Base-by-base conservation (phyloP, 1,140 invertebrate species). In the Drosophila parabipectinata region DNA sequence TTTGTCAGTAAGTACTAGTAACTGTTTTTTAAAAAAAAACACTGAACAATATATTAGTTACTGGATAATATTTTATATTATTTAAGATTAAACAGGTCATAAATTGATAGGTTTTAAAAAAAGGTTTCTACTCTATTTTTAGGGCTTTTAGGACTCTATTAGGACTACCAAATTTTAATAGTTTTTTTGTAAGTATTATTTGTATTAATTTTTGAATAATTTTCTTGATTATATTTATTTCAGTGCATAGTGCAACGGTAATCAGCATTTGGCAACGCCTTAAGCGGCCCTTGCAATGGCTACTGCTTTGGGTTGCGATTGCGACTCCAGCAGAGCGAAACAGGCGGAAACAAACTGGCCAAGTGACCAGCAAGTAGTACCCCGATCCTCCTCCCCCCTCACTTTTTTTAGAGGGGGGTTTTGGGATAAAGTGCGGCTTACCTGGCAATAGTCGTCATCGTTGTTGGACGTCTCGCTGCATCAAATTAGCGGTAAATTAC, bases 401-500 rank as follows among this genome's bases (percentile, higher is more conserved):
- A 18, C 18, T 12, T 28, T 28, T 28, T 28, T 28, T 44, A 9
- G 26, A n/a, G 8, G 21, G 6, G 18, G 14, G 7, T 3, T 7
- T 28, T 28, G 32, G 9, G n/a, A 6, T 6, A 5, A 7, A 12
- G 24, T 21, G 12, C 15, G 34, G 14, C 9, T 24, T 37, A 61
- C 26, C 39, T 47, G 44, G 30, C 51, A 75, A 24, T 48, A 37
- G 30, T 50, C 28, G 66, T 77, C 60, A 54, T 55, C 77, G 54
- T 69, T 64, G 79, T 55, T 24, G 50, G 72, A 59, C 57, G 63
- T 61, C 75, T 79, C 68, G 64, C 58, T 69, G 79, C 82, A 71
- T 82, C 78, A 80, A 85, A 85, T 85, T 87, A 85, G 83, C 81
- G 78, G 83, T 82, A 87, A 87, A 85, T 85, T 85, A 87, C 78